Evolutionary conservation across 2,888 invertebrate species (phyloP).

Genomic region (Meandrusa payeni): DNA sequence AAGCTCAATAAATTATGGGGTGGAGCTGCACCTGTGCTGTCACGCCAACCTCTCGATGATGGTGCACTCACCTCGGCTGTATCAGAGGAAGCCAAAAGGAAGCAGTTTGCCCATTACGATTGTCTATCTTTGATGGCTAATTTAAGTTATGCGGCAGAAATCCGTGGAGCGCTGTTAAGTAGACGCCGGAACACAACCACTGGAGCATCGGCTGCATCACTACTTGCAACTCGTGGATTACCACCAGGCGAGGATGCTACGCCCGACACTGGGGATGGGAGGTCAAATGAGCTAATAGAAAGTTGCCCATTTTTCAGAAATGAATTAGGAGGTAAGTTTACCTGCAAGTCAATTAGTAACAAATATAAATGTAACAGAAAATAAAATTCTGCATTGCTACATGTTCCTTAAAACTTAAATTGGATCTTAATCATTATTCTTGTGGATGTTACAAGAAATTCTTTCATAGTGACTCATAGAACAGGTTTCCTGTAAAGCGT

Average conservation of each 20-base stretch:
- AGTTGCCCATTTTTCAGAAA: constrained; percentile 96
- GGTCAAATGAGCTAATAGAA: constrained; percentile 90
- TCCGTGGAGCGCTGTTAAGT: constrained; percentile 84
- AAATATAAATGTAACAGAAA: too few species aligned
- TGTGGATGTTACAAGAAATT: constrained; percentile 25
- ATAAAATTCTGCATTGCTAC: too few species aligned
- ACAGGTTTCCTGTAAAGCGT: constrained; percentile 30
- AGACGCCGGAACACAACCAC: constrained; percentile 91
- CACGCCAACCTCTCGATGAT: constrained; percentile 79
- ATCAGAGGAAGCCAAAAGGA: constrained; percentile 85
- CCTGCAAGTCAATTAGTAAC: not conserved
- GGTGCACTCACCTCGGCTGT: constrained; percentile 66
- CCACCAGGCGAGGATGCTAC: constrained; percentile 82
- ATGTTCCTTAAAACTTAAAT: too few species aligned
- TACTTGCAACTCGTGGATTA: constrained; percentile 82
- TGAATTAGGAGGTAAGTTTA: constrained; percentile 87
- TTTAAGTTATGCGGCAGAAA: constrained; percentile 85
- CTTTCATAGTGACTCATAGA: constrained; percentile 31
- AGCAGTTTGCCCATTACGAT: constrained; percentile 95
- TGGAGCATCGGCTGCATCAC: constrained; percentile 93
- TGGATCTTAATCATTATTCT: not conserved
- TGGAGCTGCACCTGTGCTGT: constrained; percentile 56
- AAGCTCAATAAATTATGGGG: constrained; percentile 89
- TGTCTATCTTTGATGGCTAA: constrained; percentile 94
- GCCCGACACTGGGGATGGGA: constrained; percentile 88